These are phyloP conservation scores for Sebastes aleutianus DNA, from an alignment of 2,797 vertebrate species.

Conservation along the genomic window DNA sequence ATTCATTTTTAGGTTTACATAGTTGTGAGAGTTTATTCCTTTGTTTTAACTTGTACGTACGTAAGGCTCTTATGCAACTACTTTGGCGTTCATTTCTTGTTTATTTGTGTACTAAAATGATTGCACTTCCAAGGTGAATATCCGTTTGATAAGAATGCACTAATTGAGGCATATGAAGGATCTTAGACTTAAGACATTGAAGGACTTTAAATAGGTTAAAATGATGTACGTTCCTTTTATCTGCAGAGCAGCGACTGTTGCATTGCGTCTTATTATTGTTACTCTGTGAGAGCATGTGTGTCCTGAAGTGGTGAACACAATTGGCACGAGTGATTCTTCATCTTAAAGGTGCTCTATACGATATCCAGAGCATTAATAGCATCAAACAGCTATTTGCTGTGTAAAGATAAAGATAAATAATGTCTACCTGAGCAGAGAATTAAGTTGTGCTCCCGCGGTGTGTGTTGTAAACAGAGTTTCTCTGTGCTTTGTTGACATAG, in stretches of 20 bases:
- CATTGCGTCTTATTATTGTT: neutral
- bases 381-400: neutral
- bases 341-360: neutral
- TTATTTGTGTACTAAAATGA: conserved; percentile 28
- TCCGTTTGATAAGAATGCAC: conserved; percentile 47
- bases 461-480: neutral
- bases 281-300: neutral
- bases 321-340: neutral
- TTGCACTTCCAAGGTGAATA: conserved; percentile 47
- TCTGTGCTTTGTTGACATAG: neutral
- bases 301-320: conserved; percentile 11
- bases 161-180: conserved; percentile 23
- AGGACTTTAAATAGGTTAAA: neutral
- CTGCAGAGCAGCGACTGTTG: neutral
- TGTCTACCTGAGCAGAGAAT: neutral
- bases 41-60: neutral
- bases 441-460: neutral
- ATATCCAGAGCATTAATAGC: too few relatives aligned
- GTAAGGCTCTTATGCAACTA: conserved; percentile 15
- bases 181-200: neutral
- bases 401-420: neutral
- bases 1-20: conserved; percentile 44
- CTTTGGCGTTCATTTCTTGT: conserved; percentile 22
- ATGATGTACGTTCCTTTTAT: neutral
- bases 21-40: conserved; percentile 27